Evolutionary conservation across 2,113 vertebrate genomes (phyloP).

Genomic region (Macroglossus sobrinus): DNA sequence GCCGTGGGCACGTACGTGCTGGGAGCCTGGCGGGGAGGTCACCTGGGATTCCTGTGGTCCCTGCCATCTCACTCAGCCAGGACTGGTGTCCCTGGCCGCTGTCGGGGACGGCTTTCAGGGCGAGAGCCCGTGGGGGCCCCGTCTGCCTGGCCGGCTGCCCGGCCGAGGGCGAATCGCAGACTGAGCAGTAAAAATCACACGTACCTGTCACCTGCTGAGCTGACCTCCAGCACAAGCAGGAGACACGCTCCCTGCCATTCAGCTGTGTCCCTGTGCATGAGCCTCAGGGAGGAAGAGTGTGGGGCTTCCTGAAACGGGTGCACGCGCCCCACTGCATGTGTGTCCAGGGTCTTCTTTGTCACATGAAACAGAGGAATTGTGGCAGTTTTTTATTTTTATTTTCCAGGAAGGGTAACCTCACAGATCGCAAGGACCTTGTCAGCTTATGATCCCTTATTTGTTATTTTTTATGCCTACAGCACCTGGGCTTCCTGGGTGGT

Average conservation of each 20-base stretch:
- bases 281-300: not conserved
- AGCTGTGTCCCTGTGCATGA: not conserved
- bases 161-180: not conserved
- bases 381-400: not conserved
- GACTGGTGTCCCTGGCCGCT: not conserved
- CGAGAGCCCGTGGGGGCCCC: not conserved
- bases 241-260: fast-evolving
- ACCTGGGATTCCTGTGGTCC: not conserved
- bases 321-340: too few species aligned
- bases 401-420: too few species aligned
- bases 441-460: too few species aligned
- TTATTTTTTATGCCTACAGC: too few species aligned
- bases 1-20: not conserved
- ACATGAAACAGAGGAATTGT: not conserved
- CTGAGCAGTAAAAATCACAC: not conserved
- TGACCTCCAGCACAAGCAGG: fast-evolving
- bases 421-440: too few species aligned
- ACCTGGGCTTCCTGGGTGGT: too few species aligned
- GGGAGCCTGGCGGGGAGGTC: too few species aligned
- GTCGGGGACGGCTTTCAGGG: not conserved
- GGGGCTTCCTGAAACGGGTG: not conserved
- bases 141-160: fast-evolving
- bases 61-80: not conserved
- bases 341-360: not conserved
- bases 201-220: too few species aligned